Base-by-base conservation (phyloP, 2,113 vertebrate genomes). In the Octodon degus region DNA sequence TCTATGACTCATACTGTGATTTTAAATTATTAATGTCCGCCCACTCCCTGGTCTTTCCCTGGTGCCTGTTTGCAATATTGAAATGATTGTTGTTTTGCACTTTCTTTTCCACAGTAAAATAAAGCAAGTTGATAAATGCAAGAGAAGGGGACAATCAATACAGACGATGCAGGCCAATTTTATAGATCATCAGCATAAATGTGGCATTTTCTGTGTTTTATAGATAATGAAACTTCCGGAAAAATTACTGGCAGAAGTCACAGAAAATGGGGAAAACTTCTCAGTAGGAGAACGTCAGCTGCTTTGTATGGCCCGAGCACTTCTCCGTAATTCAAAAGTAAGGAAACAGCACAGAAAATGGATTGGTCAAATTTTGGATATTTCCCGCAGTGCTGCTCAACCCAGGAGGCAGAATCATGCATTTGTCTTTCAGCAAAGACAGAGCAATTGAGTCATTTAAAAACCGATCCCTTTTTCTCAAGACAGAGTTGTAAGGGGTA, bases 211-310 rank as follows among this genome's bases (percentile, higher is more conserved):
- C 94, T 81, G 92, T 86, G 93, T 86, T 97, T 77, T 72, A 72
- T 70, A 99, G 99, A 98, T 99, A 94, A 98, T 97, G 86, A 98
- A 96, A 86, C 97, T 99, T 40, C 98, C 99, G 10, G 97, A 94
- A 97, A 98, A 98, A 93, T 98, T 99, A 43, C 86, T 98, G 62
- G 97, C 98, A 37, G 86, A 92, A 53, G 98, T 99, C 16, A 91
- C 95, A 95, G 98, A 99, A 97, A 99, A 99, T 63, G 98, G 98
- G 86, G 98, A 99, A 91, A 99, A 99, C 96, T 99, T 99, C 98
- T 99, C 99, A 37, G 99, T 99, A 0, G 99, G 98, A 74, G 98
- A 99, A 97, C 97, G 98, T 74, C 99, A 99, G 96, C 98, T 99
- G 50, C 98, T 99, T 63, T 99, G 99, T 89, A 98, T 99, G 99